Evolutionary conservation across 2,113 vertebrate genomes (phyloP).

Genomic region (Laticauda colubrina): DNA sequence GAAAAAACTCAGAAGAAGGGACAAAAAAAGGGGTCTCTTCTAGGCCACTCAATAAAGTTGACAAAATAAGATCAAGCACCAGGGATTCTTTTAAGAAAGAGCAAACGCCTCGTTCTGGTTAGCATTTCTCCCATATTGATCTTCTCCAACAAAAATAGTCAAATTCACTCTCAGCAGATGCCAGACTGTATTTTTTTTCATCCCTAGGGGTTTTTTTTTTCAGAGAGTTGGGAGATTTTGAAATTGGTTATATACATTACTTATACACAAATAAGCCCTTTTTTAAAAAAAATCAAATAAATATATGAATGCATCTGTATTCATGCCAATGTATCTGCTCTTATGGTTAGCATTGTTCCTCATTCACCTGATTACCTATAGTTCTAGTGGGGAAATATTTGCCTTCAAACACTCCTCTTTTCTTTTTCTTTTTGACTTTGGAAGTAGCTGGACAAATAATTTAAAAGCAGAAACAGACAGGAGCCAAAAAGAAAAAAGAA

Average conservation of each 20-base stretch:
- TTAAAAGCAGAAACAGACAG: constrained; percentile 75
- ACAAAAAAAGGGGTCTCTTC: background rate
- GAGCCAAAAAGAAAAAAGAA: constrained; percentile 76
- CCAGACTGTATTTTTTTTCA: background rate
- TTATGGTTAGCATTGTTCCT: background rate
- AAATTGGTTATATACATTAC: background rate
- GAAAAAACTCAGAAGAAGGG: background rate
- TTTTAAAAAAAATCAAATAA: background rate
- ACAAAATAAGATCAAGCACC: background rate
- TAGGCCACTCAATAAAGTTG: background rate
- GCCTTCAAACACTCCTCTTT: constrained; percentile 74
- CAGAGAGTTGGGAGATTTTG: background rate
- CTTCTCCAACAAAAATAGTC: background rate
- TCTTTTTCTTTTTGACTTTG: constrained; percentile 54
- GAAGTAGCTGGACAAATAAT: constrained; percentile 77
- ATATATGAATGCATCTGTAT: constrained; percentile 9
- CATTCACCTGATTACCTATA: constrained; percentile 56
- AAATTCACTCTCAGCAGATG: background rate
- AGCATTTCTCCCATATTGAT: background rate
- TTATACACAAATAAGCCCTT: background rate
- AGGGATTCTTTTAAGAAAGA: background rate
- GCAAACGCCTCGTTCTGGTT: background rate
- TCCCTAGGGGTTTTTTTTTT: background rate
- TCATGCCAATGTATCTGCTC: constrained; percentile 10
- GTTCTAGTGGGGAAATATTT: constrained; percentile 57